Conservation (phyloP, 2,113 vertebrate species). For the Odocoileus hemionus region DNA sequence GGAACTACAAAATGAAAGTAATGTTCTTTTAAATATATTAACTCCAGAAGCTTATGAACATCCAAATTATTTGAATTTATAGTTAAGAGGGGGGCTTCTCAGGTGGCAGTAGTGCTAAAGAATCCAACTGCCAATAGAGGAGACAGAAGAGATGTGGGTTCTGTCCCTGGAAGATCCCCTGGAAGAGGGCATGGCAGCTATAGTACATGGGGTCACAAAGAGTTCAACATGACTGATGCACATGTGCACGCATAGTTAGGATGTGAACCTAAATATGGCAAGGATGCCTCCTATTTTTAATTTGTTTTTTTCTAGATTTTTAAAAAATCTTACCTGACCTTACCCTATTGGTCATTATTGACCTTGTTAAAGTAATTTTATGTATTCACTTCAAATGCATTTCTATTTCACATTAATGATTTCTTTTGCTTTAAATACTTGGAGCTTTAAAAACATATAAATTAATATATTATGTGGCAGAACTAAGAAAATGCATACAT, state of each 20-base stretch:
- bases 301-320: neutral
- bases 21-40: neutral
- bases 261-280: neutral
- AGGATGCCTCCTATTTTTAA: neutral
- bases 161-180: neutral
- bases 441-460: neutral
- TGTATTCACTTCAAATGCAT: constrained; percentile 1
- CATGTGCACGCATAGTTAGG: neutral
- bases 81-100: neutral
- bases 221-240: neutral
- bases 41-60: neutral
- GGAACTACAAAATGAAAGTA: neutral
- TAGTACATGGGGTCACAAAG: neutral
- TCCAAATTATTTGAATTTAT: constrained; percentile 1
- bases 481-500: constrained; percentile 20
- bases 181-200: neutral
- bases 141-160: neutral
- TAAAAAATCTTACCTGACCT: neutral
- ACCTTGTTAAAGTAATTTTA: neutral
- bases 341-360: neutral
- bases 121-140: neutral
- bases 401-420: neutral
- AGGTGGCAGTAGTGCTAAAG: neutral
- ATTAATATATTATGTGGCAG: neutral
- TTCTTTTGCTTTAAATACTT: constrained; percentile 26